Percentiles rank a stretch among this genome's conserved stretches.
Evolutionary conservation across 2,888 invertebrate genomes (phyloP).

Genomic region (Biston stratarius): DNA sequence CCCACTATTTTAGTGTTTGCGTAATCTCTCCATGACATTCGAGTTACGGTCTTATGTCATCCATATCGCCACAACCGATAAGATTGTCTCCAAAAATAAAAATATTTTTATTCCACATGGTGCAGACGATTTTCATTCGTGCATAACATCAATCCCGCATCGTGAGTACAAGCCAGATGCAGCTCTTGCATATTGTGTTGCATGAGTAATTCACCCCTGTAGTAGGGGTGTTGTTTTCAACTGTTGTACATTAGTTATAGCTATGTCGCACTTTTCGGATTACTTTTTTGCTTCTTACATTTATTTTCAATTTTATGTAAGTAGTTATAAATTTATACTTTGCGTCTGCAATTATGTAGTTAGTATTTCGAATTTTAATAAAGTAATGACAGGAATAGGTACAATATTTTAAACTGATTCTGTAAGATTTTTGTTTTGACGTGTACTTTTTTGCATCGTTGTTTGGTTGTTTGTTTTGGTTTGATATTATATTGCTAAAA

Average conservation of each 20-base stretch:
- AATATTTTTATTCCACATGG: constrained; percentile 68
- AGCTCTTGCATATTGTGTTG: constrained; percentile 27
- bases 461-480: too few relatives aligned
- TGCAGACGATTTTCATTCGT: constrained; percentile 82
- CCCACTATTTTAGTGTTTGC: neutral
- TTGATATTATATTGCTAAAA: too few relatives aligned
- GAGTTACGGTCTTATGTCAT: neutral
- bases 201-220: constrained; percentile 41
- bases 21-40: constrained; percentile 13
- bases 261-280: neutral
- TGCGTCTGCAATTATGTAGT: neutral
- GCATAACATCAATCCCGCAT: constrained; percentile 79
- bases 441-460: too few relatives aligned
- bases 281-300: neutral
- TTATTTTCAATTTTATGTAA: neutral
- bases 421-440: neutral
- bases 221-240: neutral
- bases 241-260: neutral
- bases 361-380: neutral
- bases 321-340: neutral
- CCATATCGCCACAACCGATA: constrained; percentile 45
- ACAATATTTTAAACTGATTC: neutral
- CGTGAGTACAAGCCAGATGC: constrained; percentile 71
- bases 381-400: neutral
- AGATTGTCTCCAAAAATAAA: constrained; percentile 41